Evolutionary conservation across 2,797 vertebrate species (phyloP).

Genomic region (Euthynnus affinis): DNA sequence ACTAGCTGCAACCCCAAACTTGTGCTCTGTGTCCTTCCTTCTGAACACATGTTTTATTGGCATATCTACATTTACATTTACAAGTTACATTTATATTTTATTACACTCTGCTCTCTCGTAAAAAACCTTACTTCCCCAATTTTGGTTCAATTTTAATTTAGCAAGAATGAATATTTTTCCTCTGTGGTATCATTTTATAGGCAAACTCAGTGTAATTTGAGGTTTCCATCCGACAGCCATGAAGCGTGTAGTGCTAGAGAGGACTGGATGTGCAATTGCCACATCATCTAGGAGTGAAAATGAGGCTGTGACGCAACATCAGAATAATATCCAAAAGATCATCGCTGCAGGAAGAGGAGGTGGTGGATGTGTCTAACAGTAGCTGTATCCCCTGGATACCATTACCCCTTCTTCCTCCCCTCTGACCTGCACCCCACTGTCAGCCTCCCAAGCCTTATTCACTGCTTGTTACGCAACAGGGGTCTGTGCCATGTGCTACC

Average conservation of each 20-base stretch:
- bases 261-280: background rate
- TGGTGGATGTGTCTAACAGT: slow-evolving; percentile 3
- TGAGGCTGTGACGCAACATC: slow-evolving; percentile 51
- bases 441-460: slow-evolving; percentile 49
- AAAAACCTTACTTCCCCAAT: background rate
- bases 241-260: slow-evolving; percentile 7
- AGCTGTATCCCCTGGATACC: slow-evolving; percentile 8
- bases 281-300: slow-evolving; percentile 20
- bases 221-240: background rate
- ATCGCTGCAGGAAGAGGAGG: slow-evolving; percentile 9
- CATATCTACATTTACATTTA: too few relatives aligned
- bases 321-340: slow-evolving; percentile 42
- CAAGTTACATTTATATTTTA: too few relatives aligned
- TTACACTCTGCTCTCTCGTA: background rate
- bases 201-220: too few relatives aligned
- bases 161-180: background rate
- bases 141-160: background rate
- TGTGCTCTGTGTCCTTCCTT: background rate
- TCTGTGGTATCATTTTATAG: background rate
- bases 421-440: slow-evolving; percentile 32
- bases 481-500: slow-evolving; percentile 59
- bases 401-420: background rate
- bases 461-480: slow-evolving; percentile 60
- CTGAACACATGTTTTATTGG: background rate
- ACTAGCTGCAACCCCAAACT: background rate